Percentiles rank a stretch among this genome's conserved stretches.
These are phyloP conservation scores for Nannobrachium achirus DNA, from an alignment of 2,113 vertebrate species.

Conservation along the genomic window DNA sequence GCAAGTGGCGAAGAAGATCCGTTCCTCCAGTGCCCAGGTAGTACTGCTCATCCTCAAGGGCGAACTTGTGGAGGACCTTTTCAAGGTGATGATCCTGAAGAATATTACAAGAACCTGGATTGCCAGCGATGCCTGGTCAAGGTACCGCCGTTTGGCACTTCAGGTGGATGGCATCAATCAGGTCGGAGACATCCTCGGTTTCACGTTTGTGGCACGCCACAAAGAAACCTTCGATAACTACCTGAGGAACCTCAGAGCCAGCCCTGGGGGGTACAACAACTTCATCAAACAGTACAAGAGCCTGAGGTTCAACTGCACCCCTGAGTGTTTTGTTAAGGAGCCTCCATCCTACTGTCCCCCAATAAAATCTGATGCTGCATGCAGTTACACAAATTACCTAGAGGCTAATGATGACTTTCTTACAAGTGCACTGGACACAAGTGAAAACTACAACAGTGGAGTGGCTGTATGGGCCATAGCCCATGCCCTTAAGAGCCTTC, in stretches of 20 bases:
- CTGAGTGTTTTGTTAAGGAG: slow-evolving; percentile 40
- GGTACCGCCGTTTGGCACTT: slow-evolving; percentile 37
- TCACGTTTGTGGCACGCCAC: slow-evolving; percentile 54
- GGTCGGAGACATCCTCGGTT: slow-evolving; percentile 74
- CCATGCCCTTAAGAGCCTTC: too few species aligned
- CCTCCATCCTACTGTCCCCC: slow-evolving; percentile 38
- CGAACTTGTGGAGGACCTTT: too few species aligned
- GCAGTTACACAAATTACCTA: slow-evolving; percentile 38
- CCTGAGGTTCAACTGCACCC: slow-evolving; percentile 61
- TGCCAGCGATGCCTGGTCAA: slow-evolving; percentile 72
- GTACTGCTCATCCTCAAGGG: too few species aligned
- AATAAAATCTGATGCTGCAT: too few species aligned
- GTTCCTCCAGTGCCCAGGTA: slow-evolving; percentile 49
- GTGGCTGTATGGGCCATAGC: too few species aligned
- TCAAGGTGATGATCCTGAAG: slow-evolving; percentile 55
- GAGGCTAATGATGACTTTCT: slow-evolving; percentile 63
- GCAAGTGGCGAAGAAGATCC: slow-evolving; percentile 46
- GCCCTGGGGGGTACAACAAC: slow-evolving; percentile 49
- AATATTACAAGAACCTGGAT: slow-evolving; percentile 72
- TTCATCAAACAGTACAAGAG: slow-evolving; percentile 75
- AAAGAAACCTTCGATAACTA: slow-evolving; percentile 65
- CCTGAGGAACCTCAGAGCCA: slow-evolving; percentile 55
- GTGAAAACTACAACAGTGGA: too few species aligned
- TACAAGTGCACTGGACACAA: slow-evolving; percentile 26
- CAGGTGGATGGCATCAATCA: slow-evolving; percentile 65